Evolutionary conservation across 2,888 invertebrate genomes (phyloP).

Genomic region (Callyntrura guangdongensis): DNA sequence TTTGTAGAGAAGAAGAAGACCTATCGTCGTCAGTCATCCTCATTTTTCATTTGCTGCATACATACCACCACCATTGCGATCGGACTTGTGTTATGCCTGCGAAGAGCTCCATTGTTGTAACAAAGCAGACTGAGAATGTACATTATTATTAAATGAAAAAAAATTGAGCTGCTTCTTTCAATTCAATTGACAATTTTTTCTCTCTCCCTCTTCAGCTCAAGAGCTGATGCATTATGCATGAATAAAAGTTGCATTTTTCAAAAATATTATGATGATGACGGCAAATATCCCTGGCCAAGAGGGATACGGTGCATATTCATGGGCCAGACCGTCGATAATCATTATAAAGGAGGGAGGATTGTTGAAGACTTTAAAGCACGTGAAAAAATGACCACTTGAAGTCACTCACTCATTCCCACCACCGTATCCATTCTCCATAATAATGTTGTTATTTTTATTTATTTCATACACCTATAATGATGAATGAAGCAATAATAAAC

Average conservation of each 20-base stretch:
- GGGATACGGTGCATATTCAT: not conserved
- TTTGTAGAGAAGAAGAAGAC: not conserved
- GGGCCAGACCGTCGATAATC: not conserved
- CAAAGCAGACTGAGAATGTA: constrained; percentile 39
- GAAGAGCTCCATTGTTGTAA: constrained; percentile 27
- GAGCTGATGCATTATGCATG: constrained; percentile 44
- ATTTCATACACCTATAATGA: constrained; percentile 56
- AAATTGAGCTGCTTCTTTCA: constrained; percentile 13
- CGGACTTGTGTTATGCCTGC: constrained; percentile 5
- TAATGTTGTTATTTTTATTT: constrained; percentile 41
- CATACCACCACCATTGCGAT: too few species aligned
- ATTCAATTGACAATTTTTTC: constrained; percentile 48
- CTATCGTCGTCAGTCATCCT: not conserved
- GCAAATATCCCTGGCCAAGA: not conserved
- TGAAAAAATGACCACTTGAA: not conserved
- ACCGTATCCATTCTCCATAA: constrained; percentile 1
- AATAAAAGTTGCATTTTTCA: constrained; percentile 39
- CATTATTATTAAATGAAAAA: not conserved
- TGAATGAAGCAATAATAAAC: constrained; percentile 28
- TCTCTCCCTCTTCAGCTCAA: not conserved
- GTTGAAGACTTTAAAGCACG: constrained; percentile 8
- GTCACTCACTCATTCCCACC: not conserved
- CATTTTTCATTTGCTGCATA: not conserved
- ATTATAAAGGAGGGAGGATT: not conserved
- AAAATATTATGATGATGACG: not conserved